phyloP scores from a whole-genome alignment of 2,888 invertebrate species.

The Allacma fusca region DNA sequence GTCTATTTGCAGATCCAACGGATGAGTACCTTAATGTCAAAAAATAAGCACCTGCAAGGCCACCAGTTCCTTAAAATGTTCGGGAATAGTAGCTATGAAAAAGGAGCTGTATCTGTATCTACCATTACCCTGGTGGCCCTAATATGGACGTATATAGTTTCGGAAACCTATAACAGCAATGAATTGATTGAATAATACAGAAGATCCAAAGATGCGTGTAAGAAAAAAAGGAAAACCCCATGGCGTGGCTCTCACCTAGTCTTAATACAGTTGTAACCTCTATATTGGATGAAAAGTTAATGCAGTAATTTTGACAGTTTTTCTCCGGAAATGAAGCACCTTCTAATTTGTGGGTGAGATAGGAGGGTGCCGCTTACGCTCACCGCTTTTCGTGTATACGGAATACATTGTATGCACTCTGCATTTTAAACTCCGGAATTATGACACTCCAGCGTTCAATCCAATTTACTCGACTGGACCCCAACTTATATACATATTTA shows the following conservation, averaged over 20 bases:
- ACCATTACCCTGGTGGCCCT: too few relatives aligned
- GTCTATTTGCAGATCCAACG: too few relatives aligned
- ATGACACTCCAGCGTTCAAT: constrained; percentile 28
- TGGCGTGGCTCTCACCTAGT: constrained; percentile 21
- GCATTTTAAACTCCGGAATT: constrained; percentile 19
- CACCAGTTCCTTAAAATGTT: too few relatives aligned
- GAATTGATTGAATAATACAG: constrained; percentile 3
- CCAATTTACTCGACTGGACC: constrained; percentile 32
- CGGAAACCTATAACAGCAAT: too few relatives aligned
- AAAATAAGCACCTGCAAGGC: too few relatives aligned
- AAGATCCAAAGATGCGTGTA: neutral
- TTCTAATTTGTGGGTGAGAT: constrained; percentile 55
- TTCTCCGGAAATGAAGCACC: constrained; percentile 52
- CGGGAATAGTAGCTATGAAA: too few relatives aligned
- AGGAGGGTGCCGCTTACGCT: constrained; percentile 41
- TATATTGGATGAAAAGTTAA: constrained; percentile 42
- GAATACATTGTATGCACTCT: constrained; percentile 18
- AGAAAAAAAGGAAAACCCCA: neutral
- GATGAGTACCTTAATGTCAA: too few relatives aligned
- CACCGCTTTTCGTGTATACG: constrained; percentile 27
- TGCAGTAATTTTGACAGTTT: constrained; percentile 54
- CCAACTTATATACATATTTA: neutral
- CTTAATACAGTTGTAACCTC: constrained; percentile 50
- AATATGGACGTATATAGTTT: too few relatives aligned
- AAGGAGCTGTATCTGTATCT: too few relatives aligned